phyloP scores from a whole-genome alignment of 2,888 invertebrate species.

The Drosophila quinaria region DNA sequence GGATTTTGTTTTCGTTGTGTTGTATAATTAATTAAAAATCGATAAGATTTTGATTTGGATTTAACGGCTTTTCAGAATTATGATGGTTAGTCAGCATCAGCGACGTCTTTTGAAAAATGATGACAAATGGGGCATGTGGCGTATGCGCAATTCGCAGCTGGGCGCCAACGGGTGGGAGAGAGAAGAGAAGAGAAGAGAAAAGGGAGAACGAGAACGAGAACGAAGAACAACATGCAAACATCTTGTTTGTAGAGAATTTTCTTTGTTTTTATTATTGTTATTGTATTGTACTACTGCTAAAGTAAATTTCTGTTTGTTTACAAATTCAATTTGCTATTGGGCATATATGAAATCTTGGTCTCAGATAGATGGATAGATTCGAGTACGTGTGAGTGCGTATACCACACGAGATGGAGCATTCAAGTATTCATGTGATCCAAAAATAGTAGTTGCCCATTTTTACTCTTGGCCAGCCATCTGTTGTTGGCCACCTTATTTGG shows the following conservation, averaged over 20 bases:
- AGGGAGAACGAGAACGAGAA: constrained; percentile 16
- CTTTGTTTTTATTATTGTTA: constrained; percentile 24
- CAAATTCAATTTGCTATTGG: constrained; percentile 51
- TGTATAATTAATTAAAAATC: constrained; percentile 79
- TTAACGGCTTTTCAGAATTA: constrained; percentile 71
- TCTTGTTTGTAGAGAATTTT: constrained; percentile 7
- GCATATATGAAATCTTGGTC: constrained; percentile 31
- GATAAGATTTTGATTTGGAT: constrained; percentile 78
- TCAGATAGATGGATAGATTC: constrained; percentile 29
- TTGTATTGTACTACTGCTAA: constrained; percentile 3
- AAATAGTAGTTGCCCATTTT: constrained; percentile 25
- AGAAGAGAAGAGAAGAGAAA: neutral
- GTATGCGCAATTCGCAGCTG: constrained; percentile 49
- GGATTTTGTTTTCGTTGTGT: constrained; percentile 23
- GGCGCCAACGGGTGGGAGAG: neutral
- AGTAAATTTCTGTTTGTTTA: constrained; percentile 44
- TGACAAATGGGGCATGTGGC: constrained; percentile 51
- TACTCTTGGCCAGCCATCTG: constrained; percentile 17
- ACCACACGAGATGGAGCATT: neutral
- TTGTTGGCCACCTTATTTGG: constrained; percentile 34
- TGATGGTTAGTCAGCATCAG: constrained; percentile 70
- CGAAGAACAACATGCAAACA: constrained; percentile 21
- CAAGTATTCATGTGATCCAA: constrained; percentile 5
- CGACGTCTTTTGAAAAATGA: constrained; percentile 45
- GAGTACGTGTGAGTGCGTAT: constrained; percentile 7